Conservation (phyloP, 2,888 invertebrate genomes). For the Drosophila borborema region DNA sequence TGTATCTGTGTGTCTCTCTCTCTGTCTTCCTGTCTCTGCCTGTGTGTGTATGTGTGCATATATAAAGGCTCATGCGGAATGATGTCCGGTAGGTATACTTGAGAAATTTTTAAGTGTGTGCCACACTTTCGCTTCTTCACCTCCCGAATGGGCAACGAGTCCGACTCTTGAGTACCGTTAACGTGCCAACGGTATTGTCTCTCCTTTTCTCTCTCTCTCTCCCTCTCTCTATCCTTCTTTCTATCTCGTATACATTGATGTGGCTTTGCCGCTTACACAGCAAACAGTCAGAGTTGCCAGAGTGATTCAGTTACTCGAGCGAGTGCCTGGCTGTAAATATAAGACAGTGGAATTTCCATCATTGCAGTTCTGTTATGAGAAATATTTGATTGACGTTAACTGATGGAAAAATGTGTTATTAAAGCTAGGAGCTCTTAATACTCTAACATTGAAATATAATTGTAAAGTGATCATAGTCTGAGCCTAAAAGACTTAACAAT, state of each 20-base stretch:
- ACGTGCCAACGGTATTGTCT: conserved; percentile 6
- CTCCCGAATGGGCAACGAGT: conserved; percentile 24
- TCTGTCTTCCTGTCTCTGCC: neutral
- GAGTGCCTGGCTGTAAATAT: conserved; percentile 1
- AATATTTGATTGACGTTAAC: neutral
- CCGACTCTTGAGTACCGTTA: conserved; percentile 16
- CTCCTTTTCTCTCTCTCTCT: neutral
- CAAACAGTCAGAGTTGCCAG: conserved; percentile 23
- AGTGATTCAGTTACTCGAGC: conserved; percentile 1
- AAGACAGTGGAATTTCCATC: neutral
- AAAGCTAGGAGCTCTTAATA: neutral
- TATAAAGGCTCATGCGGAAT: conserved; percentile 57
- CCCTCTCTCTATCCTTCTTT: neutral
- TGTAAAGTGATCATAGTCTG: too few species aligned
- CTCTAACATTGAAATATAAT: neutral
- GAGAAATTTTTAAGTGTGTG: conserved; percentile 73
- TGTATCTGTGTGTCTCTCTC: neutral
- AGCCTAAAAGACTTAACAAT: too few species aligned
- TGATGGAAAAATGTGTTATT: neutral
- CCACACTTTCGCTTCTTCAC: conserved; percentile 60
- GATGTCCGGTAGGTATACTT: conserved; percentile 77
- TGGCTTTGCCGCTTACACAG: conserved; percentile 40
- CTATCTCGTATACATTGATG: neutral
- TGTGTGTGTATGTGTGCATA: conserved; percentile 19
- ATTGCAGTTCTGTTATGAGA: neutral